phyloP scores from a whole-genome alignment of 2,797 vertebrate species.

The Merluccius polli region DNA sequence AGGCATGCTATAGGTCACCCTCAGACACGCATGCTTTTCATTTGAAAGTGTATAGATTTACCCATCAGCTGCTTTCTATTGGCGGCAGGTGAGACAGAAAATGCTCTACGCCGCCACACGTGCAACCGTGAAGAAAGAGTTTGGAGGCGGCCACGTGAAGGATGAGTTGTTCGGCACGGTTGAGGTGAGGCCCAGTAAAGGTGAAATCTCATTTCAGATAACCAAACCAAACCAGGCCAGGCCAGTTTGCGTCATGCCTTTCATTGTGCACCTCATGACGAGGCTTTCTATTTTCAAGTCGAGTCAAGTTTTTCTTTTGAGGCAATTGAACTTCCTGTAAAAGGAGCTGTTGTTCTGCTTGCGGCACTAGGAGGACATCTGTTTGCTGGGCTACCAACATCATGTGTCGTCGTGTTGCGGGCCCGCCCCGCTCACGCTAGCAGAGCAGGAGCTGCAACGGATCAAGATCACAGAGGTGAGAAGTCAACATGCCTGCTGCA shows the following conservation, averaged over 20 bases:
- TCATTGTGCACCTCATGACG: neutral
- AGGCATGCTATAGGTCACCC: neutral
- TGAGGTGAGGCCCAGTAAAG: conserved; percentile 72
- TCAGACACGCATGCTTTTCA: neutral
- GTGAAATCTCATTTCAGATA: neutral
- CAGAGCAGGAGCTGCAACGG: conserved; percentile 92
- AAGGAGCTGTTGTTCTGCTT: conserved; percentile 18
- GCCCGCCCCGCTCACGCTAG: conserved; percentile 88
- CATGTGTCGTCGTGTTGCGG: conserved; percentile 85
- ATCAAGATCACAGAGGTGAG: conserved; percentile 95
- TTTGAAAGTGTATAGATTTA: neutral
- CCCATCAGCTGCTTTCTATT: conserved; percentile 8
- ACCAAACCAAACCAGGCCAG: neutral
- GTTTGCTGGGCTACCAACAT: conserved; percentile 87
- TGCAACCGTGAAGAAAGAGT: conserved; percentile 98
- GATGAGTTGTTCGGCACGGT: conserved; percentile 93
- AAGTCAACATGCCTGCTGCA: conserved; percentile 17
- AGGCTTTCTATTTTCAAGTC: neutral
- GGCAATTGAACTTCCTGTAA: neutral
- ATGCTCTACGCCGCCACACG: conserved; percentile 96
- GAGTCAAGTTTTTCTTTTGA: neutral
- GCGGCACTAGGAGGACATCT: conserved; percentile 85
- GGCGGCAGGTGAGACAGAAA: conserved; percentile 89
- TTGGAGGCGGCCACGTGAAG: conserved; percentile 94
- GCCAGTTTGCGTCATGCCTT: neutral